phyloP scores from a whole-genome alignment of 2,113 vertebrate species.

The Capreolus pygargus region DNA sequence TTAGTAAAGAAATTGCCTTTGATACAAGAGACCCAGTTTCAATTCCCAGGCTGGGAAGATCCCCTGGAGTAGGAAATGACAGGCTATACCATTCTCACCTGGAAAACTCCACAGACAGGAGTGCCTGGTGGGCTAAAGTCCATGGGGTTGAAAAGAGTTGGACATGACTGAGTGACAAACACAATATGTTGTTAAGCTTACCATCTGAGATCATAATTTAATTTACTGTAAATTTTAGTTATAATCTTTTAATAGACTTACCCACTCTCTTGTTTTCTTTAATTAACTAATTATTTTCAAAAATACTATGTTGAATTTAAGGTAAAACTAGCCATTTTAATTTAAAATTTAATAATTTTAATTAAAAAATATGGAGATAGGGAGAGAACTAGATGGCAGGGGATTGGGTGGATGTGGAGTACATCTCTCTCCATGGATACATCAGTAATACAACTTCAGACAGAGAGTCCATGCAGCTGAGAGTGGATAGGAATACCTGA shows the following conservation, averaged over 20 bases:
- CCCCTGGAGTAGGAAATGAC: neutral
- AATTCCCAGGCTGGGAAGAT: neutral
- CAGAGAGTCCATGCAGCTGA: neutral
- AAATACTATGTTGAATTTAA: neutral
- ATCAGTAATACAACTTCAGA: neutral
- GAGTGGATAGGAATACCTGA: neutral
- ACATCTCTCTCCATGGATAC: neutral
- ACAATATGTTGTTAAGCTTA: neutral
- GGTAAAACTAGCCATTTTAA: neutral
- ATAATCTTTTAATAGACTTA: neutral
- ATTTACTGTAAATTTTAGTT: neutral
- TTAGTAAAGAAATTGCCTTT: neutral
- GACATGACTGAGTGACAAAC: neutral
- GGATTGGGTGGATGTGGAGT: neutral
- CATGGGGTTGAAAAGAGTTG: neutral
- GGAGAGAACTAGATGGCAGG: neutral
- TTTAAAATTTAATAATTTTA: neutral
- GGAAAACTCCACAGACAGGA: neutral
- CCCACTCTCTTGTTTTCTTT: neutral
- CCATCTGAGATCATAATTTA: neutral
- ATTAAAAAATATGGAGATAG: neutral
- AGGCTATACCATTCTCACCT: neutral
- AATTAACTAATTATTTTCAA: neutral
- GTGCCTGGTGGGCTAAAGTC: rapidly evolving
- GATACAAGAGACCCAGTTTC: neutral